Percentiles rank a stretch among this genome's conserved stretches.
Evolutionary conservation across 2,797 vertebrate genomes (phyloP).

Genomic region (Microctenopoma lineatum): DNA sequence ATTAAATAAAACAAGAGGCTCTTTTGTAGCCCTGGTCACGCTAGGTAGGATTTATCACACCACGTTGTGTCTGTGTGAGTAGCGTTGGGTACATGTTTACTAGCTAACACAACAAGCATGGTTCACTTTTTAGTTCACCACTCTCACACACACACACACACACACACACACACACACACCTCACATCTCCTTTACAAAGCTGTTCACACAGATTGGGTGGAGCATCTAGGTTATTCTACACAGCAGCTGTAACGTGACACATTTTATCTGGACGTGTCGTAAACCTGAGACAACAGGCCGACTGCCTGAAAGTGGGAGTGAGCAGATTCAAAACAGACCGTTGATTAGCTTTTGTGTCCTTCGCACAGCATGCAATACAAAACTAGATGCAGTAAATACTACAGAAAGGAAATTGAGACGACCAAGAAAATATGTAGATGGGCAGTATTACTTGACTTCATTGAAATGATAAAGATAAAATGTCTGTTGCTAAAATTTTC

Average conservation of each 20-base stretch:
- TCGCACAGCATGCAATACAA: background rate
- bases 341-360: conserved; percentile 39
- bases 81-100: conserved; percentile 58
- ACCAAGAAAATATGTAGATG: background rate
- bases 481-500: background rate
- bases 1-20: conserved; percentile 82
- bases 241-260: conserved; percentile 71
- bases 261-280: conserved; percentile 58
- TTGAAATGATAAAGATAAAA: background rate
- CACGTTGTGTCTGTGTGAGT: conserved; percentile 43
- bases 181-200: conserved; percentile 37
- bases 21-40: conserved; percentile 72
- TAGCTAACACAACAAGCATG: conserved; percentile 37
- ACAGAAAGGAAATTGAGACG: background rate
- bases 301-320: conserved; percentile 40
- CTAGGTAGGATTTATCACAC: conserved; percentile 73
- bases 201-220: conserved; percentile 64
- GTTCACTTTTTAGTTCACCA: conserved; percentile 30
- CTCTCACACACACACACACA: conserved; percentile 27
- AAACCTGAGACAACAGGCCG: conserved; percentile 67
- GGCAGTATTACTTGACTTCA: background rate
- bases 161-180: conserved; percentile 31
- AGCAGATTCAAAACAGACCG: conserved; percentile 44
- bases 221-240: conserved; percentile 63
- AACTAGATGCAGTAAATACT: background rate